Base-by-base conservation (phyloP, 2,797 vertebrate genomes). In the Rhynchotus rufescens region DNA sequence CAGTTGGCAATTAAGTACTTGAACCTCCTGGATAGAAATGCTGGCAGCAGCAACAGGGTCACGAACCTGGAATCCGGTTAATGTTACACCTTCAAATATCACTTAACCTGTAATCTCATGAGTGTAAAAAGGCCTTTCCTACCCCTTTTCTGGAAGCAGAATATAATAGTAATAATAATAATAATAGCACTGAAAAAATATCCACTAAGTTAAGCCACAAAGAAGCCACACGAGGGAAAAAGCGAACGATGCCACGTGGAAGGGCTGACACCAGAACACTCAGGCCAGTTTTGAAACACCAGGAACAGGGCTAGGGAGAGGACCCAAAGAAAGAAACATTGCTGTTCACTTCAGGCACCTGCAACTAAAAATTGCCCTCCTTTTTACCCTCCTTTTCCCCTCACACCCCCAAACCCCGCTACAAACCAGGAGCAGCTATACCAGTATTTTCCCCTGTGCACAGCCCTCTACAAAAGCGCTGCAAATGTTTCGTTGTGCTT, bases 1-100 rank as follows among this genome's bases (percentile, higher is more conserved):
- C 67, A 66, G 69, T 84, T 88, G 66, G 80, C 88, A 91, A 88
- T 92, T 79, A 92, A 83, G 84, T 71, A 85, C 59, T 74, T 49
- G 45, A 57, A 92, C 61, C 75, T 68, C 47, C 32, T 1, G 5
- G 67, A 65, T 66, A 74, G 90, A 61, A 93, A 90, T 30, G 30
- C 40, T 81, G 67, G 80, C 67, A 94, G 59, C 86, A 69, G 26
- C 83, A 84, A 49, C 86, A 93, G 80, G 67, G 75, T 88, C 64
- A 80, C 1, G 4, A 89, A 92, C 67, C 61, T 67, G 28, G 92
- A 69, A 66, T 88, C 61, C 61, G 89, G 82, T 93, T 94, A 81
- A 93, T 34, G 61, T 81, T 89, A 92, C 30, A 84, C 64, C 79
- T 76, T 9, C 30, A 68, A 54, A 71, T 75, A 65, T 67, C 83